phyloP scores from a whole-genome alignment of 2,113 vertebrate species.

The Salvelinus namaycush region DNA sequence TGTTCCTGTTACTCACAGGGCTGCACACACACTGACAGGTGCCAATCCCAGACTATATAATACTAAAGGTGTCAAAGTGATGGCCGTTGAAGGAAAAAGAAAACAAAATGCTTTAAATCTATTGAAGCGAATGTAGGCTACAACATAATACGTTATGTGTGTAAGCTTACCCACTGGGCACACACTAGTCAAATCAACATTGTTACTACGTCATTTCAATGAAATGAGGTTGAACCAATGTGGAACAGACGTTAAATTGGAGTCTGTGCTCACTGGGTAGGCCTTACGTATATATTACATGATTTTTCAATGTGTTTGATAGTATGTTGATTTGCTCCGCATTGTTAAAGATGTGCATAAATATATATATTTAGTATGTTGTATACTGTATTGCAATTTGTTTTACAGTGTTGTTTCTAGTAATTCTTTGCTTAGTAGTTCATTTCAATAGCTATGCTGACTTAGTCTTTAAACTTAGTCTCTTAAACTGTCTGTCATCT shows the following conservation, averaged over 20 bases:
- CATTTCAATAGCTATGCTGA: not conserved
- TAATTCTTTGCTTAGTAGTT: not conserved
- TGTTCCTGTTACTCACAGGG: constrained; percentile 63
- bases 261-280: too few species aligned
- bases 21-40: constrained; percentile 65
- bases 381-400: too few species aligned
- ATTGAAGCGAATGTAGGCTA: too few species aligned
- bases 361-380: not conserved
- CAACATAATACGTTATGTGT: too few species aligned
- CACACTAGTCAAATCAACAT: too few species aligned
- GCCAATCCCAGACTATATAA: constrained; percentile 58
- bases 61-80: constrained; percentile 50
- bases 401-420: not conserved
- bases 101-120: not conserved
- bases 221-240: too few species aligned
- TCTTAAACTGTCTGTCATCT: not conserved
- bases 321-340: not conserved
- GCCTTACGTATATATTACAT: not conserved
- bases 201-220: too few species aligned
- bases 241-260: too few species aligned
- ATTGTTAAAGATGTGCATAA: not conserved
- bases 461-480: not conserved
- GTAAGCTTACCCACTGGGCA: too few species aligned
- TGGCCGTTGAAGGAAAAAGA: not conserved
- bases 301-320: not conserved